Conservation (phyloP, 2,113 vertebrate species). For the Dendrocopos noguchii region DNA sequence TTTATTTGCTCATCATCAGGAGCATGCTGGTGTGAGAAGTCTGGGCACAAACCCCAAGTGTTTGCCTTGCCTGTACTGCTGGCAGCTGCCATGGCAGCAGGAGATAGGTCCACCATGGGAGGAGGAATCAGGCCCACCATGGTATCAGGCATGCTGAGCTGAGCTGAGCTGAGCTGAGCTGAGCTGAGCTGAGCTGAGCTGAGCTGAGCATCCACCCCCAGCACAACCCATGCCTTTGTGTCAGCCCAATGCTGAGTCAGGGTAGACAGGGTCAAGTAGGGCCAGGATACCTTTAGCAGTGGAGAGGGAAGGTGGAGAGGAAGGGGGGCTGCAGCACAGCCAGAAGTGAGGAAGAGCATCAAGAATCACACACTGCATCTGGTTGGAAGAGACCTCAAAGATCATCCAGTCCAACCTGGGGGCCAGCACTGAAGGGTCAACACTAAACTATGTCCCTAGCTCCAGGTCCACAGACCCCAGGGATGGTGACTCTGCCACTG, state of each 20-base stretch:
- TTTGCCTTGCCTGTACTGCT: accelerated
- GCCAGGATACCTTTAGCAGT: background rate
- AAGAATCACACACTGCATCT: background rate
- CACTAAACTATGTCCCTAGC: no score
- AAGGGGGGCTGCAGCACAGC: background rate
- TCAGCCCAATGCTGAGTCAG: accelerated
- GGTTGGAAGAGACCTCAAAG: no score
- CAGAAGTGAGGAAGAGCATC: background rate
- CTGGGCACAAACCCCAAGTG: background rate
- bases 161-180: no score
- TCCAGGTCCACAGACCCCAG: no score
- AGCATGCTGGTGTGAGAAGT: background rate
- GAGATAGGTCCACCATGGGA: background rate
- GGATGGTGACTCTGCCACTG: no score
- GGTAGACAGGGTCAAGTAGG: background rate
- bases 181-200: no score
- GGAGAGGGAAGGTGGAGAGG: background rate
- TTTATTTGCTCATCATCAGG: background rate
- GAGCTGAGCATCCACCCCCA: background rate
- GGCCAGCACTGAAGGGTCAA: no score
- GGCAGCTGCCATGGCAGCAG: background rate
- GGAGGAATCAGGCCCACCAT: background rate
- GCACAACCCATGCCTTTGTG: background rate
- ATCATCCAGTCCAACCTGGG: no score
- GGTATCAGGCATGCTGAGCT: background rate